Percentiles rank a stretch among this genome's conserved stretches.
Evolutionary conservation across 1,140 invertebrate species (phyloP).

Genomic region (Macrosteles quadrilineatus): DNA sequence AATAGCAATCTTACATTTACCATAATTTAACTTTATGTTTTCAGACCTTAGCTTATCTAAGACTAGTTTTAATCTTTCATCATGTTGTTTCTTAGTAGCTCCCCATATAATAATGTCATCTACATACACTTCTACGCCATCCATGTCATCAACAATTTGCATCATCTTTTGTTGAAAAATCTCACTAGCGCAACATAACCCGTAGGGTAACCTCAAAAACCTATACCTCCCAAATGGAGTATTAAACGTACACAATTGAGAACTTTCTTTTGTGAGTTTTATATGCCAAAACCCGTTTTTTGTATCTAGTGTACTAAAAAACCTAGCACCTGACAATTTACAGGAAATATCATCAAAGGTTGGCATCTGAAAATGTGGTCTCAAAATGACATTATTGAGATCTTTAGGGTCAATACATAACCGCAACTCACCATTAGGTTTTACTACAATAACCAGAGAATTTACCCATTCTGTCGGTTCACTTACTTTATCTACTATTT

Average conservation of each 20-base stretch:
- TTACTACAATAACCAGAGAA: constrained; percentile 50
- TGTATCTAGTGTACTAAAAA: constrained; percentile 53
- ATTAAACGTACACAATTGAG: constrained; percentile 47
- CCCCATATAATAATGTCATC: constrained; percentile 46
- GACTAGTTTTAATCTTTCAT: constrained; percentile 41
- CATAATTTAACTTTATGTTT: constrained; percentile 34
- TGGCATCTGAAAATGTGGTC: constrained; percentile 49
- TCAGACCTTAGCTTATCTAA: constrained; percentile 32
- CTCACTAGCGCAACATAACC: constrained; percentile 48
- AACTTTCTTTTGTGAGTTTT: constrained; percentile 46
- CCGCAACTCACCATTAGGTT: constrained; percentile 50
- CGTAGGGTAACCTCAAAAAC: constrained; percentile 46
- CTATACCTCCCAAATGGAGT: constrained; percentile 48
- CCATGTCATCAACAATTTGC: constrained; percentile 45
- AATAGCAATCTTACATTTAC: constrained; percentile 42
- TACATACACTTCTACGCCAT: constrained; percentile 42
- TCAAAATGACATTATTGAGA: constrained; percentile 52
- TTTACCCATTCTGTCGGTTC: constrained; percentile 52
- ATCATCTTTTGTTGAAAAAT: constrained; percentile 47
- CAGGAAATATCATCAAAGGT: constrained; percentile 50
- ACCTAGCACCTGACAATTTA: constrained; percentile 47
- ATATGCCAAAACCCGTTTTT: constrained; percentile 53
- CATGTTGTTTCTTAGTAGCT: constrained; percentile 32
- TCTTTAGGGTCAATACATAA: constrained; percentile 56
- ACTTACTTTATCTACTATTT: constrained; percentile 47